Base-by-base conservation (phyloP, 2,113 vertebrate species). In the Pangasianodon gigas region DNA sequence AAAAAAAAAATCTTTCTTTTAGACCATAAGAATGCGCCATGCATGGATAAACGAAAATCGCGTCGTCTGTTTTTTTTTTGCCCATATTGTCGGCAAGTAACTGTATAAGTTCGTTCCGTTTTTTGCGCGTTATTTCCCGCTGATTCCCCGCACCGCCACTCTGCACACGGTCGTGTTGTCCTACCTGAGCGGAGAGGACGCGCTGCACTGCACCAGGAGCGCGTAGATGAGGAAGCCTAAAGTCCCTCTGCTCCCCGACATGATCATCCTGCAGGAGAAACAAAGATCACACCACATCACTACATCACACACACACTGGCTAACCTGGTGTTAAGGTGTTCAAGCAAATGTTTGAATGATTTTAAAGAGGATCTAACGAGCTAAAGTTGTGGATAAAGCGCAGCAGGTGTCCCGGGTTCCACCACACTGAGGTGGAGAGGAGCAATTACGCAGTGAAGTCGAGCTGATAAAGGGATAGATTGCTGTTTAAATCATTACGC, bases 171-270 rank as follows among this genome's bases (percentile, higher is more conserved):
- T 18, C 18, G 6, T 29, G 4, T 46, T 62, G 74, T 79, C 74
- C 24, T 79, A 87, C 86, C 95, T 97, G 92, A 97, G 96, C 94
- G 97, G 97, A 93, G 98, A 97, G 94, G 97, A 96, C 95, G 97
- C 96, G 93, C 96, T 97, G 97, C 96, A 97, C 91, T 97, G 97
- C 97, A 98, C 97, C 93, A 99, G 95, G 94, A 99, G 96, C 93
- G 98, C 98, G 93, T 98, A 98, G 96, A 99, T 95, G 94, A 99
- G 95, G 92, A 99, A 95, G 92, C 96, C 96, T 95, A 98, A 93
- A 93, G 97, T 96, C 92, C 97, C 96, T 96, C 97, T 98, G 94
- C 97, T 97, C 92, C 96, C 97, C 97, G 98, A 97, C 94, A 96
- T 97, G 93, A 96, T 97, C 96, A 96, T 97, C 96, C 97, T 98